Evolutionary conservation across 2,888 invertebrate genomes (phyloP).

Genomic region (Diplazon laetatorius): DNA sequence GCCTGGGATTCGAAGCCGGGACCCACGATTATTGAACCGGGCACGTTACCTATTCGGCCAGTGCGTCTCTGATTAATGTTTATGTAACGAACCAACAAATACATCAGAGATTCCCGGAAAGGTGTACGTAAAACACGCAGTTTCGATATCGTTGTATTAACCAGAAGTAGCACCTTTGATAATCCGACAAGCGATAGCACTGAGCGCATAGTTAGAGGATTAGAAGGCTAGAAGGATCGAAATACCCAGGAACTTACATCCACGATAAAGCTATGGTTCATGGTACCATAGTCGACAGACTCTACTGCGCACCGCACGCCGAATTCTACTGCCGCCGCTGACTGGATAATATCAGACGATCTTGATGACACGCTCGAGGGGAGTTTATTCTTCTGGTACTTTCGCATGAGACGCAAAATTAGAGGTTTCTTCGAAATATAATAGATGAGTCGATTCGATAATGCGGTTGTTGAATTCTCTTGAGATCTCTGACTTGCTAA

Average conservation of each 20-base stretch:
- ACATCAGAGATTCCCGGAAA: constrained; percentile 10
- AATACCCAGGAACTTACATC: constrained; percentile 62
- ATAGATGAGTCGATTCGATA: constrained; percentile 73
- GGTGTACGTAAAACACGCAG: constrained; percentile 19
- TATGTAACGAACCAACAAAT: background rate
- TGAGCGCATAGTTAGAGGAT: constrained; percentile 49
- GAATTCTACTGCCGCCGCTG: constrained; percentile 55
- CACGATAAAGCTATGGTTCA: constrained; percentile 11
- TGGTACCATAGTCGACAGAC: constrained; percentile 50
- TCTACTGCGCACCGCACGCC: constrained; percentile 64
- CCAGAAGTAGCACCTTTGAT: constrained; percentile 52
- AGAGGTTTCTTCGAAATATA: constrained; percentile 73
- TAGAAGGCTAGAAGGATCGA: constrained; percentile 55
- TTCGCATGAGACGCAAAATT: constrained; percentile 73
- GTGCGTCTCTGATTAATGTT: too few species aligned
- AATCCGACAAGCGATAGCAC: constrained; percentile 55
- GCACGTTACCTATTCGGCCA: too few species aligned
- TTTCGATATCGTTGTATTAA: constrained; percentile 49
- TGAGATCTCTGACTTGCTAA: constrained; percentile 52
- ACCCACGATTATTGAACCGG: too few species aligned
- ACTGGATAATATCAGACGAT: constrained; percentile 70
- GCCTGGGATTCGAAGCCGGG: too few species aligned
- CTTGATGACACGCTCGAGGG: constrained; percentile 73
- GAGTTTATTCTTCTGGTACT: constrained; percentile 70
- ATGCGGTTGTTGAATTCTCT: constrained; percentile 60